phyloP scores from a whole-genome alignment of 1,140 invertebrate genomes.

The Ceratoteleas bidentatus region DNA sequence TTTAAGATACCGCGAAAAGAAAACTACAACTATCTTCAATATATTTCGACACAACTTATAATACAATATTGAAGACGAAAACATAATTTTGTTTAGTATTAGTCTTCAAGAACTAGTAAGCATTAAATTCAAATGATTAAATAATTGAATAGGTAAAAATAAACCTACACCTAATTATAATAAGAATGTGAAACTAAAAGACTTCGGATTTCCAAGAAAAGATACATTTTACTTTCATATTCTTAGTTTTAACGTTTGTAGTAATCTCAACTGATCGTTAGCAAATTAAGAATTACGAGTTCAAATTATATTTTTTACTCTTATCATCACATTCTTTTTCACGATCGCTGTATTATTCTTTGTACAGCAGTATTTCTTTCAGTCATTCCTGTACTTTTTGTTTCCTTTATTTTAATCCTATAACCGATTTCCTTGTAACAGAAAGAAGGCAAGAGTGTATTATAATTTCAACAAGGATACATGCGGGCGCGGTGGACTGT shows the following conservation, averaged over 20 bases:
- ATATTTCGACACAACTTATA: no score
- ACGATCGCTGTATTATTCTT: conserved; percentile 1
- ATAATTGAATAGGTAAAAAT: no score
- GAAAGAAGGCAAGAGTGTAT: conserved; percentile 47
- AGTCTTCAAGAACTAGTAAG: no score
- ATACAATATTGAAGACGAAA: no score
- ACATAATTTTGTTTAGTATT: no score
- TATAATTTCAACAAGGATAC: conserved; percentile 53
- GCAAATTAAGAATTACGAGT: not conserved
- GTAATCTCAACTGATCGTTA: not conserved
- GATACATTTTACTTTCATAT: no score
- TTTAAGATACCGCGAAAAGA: no score
- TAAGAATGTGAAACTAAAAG: no score
- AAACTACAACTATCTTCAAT: no score
- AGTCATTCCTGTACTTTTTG: not conserved
- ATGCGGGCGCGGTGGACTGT: conserved; percentile 58
- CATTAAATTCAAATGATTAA: no score
- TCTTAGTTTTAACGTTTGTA: not conserved
- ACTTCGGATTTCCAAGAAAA: no score
- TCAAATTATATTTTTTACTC: not conserved
- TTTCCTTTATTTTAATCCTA: conserved; percentile 32
- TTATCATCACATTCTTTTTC: not conserved
- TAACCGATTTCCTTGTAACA: conserved; percentile 35
- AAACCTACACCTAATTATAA: no score
- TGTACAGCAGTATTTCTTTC: conserved; percentile 14